Conservation (phyloP, 2,113 vertebrate genomes). For the Zosterops pallidus region DNA sequence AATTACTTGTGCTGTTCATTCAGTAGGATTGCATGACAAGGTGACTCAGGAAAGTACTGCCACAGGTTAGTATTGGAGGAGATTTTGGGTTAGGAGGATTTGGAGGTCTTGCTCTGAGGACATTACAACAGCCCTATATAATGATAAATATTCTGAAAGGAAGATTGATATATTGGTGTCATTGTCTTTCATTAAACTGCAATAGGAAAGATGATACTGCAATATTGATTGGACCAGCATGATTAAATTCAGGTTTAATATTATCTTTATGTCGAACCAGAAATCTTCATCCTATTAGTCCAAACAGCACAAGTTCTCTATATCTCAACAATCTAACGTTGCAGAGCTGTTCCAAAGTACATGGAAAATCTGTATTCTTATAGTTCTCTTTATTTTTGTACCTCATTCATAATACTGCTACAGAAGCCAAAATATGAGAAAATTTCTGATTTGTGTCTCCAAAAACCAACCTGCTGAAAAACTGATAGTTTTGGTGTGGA, state of each 20-base stretch:
- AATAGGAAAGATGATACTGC: background rate
- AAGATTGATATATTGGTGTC: background rate
- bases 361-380: background rate
- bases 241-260: background rate
- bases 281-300: background rate
- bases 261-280: background rate
- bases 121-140: background rate
- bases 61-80: background rate
- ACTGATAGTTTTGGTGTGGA: background rate
- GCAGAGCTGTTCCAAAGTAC: background rate
- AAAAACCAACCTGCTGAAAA: background rate
- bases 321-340: background rate
- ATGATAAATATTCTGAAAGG: background rate
- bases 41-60: background rate
- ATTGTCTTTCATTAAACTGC: background rate
- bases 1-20: background rate
- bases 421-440: background rate
- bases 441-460: background rate
- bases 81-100: background rate
- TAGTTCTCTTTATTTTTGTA: background rate
- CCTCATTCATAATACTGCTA: background rate
- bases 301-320: background rate
- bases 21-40: background rate
- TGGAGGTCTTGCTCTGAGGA: background rate
- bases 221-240: background rate